Evolutionary conservation across 1,140 invertebrate species (phyloP), one percentile per base, ranked within the genome.

Genomic region (Brachionus asplanchnoidis): DNA sequence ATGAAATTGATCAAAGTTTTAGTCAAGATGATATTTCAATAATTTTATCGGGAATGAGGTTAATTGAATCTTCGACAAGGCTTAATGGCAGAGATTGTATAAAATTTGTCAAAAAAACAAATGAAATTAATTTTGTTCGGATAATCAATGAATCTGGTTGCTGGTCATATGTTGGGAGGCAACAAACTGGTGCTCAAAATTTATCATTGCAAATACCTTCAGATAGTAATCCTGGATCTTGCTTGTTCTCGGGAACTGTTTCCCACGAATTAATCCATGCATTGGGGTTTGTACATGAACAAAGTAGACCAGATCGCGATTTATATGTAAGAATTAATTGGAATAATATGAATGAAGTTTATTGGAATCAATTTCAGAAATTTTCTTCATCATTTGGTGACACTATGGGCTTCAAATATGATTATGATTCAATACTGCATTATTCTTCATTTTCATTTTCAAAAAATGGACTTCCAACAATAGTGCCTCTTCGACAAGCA

Each of bases 241-340:
- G 73, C 20, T 20, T 77, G 73, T 42, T 28, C 20, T 53, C 32
- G 12, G 97, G 97, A 36, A 99, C 99, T 86, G 96, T 99, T 14
- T 97, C 99, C 1, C 97, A 99, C 89, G 97, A 99, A 90, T 90
- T 99, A 80, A 97, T 97, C 9, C 97, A 99, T 90, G 97, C 98
- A 78, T 96, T 99, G 6, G 97, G 96, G 75, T 98, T 98, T 89
- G 97, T 95, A 95, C 97, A 99, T 88, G 97, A 99, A 89, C 97
- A 99, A 89, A 99, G 97, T 0, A 91, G 97, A 68, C 97, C 97
- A 0, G 97, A 99, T 90, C 91, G 97, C 65, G 97, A 99, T 87
- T 93, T 94, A 12, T 90, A 91, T 86, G 90, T 91, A 17, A 44
- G 9, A 11, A 42, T 80, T 32, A 44, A 23, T 5, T 80, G 40